phyloP scores from a whole-genome alignment of 2,888 invertebrate genomes.

The Agrotis puta region DNA sequence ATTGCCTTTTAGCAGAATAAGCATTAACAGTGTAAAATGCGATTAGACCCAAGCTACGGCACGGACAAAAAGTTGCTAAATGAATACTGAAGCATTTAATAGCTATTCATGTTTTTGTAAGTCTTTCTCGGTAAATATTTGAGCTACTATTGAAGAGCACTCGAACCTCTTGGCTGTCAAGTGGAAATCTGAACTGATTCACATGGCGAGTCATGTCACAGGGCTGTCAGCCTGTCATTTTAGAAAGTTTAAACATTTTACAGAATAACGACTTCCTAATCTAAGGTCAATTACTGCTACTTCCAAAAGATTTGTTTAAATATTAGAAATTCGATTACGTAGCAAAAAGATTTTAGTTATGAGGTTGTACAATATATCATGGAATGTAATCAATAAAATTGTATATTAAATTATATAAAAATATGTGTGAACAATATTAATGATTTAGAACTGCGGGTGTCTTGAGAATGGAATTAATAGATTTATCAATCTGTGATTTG shows the following conservation, averaged over 20 bases:
- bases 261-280: neutral
- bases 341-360: neutral
- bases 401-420: slow-evolving; percentile 8
- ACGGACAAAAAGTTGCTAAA: slow-evolving; percentile 30
- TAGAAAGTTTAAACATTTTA: slow-evolving; percentile 18
- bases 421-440: slow-evolving; percentile 15
- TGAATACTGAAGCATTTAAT: slow-evolving; percentile 44
- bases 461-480: neutral
- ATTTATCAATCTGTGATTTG: slow-evolving; percentile 16
- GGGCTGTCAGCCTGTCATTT: slow-evolving; percentile 18
- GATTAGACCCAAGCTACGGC: slow-evolving; percentile 31
- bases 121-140: slow-evolving; percentile 70
- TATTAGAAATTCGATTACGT: neutral
- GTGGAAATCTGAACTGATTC: slow-evolving; percentile 72
- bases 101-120: slow-evolving; percentile 66
- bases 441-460: neutral
- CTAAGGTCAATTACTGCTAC: neutral
- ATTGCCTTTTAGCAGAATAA: slow-evolving; percentile 15
- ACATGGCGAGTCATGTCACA: slow-evolving; percentile 62
- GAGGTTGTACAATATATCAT: neutral
- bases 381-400: slow-evolving; percentile 1
- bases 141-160: slow-evolving; percentile 65
- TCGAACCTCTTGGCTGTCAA: slow-evolving; percentile 64
- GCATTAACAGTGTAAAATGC: slow-evolving; percentile 19
- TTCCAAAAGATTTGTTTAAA: neutral